These are phyloP conservation scores for Halocynthia roretzi DNA, from an alignment of 23 tunicate genomes.

Conservation along the genomic window DNA sequence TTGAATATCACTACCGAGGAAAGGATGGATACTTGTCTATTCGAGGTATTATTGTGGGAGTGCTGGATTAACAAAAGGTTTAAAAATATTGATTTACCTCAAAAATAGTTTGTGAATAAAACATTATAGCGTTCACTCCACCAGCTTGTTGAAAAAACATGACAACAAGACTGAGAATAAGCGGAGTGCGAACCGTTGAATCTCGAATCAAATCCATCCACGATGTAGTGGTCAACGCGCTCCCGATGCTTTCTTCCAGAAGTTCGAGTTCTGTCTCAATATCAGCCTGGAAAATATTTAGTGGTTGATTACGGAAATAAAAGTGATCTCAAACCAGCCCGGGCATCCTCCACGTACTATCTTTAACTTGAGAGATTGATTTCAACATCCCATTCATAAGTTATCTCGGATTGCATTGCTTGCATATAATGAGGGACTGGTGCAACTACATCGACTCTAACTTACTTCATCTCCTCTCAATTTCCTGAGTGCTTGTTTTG, in stretches of 20 bases:
- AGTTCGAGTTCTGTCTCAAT: constrained; percentile 32
- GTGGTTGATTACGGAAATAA: too few relatives aligned
- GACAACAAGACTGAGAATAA: constrained; percentile 29
- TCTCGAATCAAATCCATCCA: constrained; percentile 40
- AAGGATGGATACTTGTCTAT: too few relatives aligned
- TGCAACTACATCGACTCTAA: not conserved
- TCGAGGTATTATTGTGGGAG: too few relatives aligned
- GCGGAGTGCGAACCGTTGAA: constrained; percentile 32
- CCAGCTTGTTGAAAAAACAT: constrained; percentile 86
- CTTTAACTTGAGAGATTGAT: too few relatives aligned
- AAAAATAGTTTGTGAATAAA: constrained; percentile 64
- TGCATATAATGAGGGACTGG: not conserved
- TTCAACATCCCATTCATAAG: not conserved
- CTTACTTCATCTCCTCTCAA: constrained; percentile 57
- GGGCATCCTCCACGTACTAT: too few relatives aligned
- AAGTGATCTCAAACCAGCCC: too few relatives aligned
- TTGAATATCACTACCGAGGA: too few relatives aligned
- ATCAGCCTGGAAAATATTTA: constrained; percentile 57
- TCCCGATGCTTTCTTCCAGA: constrained; percentile 29
- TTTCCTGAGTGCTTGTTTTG: constrained; percentile 28
- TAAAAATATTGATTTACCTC: constrained; percentile 28
- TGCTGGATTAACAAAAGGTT: too few relatives aligned
- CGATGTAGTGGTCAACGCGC: constrained; percentile 18
- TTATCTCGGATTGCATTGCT: not conserved
- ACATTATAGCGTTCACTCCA: constrained; percentile 74